phyloP scores from a whole-genome alignment of 53 echinoderm and acorn worm genomes.

The Henricia sp. region DNA sequence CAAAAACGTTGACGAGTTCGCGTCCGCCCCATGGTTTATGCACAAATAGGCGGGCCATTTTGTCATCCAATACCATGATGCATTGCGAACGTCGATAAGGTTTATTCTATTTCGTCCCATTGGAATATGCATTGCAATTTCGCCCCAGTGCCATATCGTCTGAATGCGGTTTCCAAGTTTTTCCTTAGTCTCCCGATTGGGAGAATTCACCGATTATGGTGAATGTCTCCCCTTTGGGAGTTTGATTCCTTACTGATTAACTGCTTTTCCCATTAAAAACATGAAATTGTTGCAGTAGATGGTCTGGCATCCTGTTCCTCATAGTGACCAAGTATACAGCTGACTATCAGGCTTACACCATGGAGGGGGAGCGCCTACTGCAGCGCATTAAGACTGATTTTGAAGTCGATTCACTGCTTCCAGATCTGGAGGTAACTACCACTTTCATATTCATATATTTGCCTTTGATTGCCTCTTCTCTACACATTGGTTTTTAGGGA shows the following conservation, averaged over 20 bases:
- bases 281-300: background rate
- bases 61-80: too few species aligned
- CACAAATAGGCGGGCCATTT: too few species aligned
- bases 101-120: too few species aligned
- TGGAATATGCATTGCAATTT: too few species aligned
- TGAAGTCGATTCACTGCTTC: slow-evolving; percentile 25
- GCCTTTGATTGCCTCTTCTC: too few species aligned
- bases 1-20: too few species aligned
- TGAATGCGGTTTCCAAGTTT: background rate
- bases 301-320: background rate
- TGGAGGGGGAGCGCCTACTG: slow-evolving; percentile 74
- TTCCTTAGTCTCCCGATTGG: too few species aligned
- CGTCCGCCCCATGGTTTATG: too few species aligned
- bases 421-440: slow-evolving; percentile 65
- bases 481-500: too few species aligned
- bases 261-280: background rate
- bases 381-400: slow-evolving; percentile 55
- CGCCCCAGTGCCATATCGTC: too few species aligned
- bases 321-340: background rate
- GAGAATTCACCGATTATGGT: too few species aligned
- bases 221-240: background rate
- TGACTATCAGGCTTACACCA: background rate
- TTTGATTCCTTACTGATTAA: background rate
- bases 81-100: too few species aligned
- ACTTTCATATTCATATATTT: background rate